Evolutionary conservation across 2,797 vertebrate genomes (phyloP).

Genomic region (Lepidocolaptes lacrymiger): DNA sequence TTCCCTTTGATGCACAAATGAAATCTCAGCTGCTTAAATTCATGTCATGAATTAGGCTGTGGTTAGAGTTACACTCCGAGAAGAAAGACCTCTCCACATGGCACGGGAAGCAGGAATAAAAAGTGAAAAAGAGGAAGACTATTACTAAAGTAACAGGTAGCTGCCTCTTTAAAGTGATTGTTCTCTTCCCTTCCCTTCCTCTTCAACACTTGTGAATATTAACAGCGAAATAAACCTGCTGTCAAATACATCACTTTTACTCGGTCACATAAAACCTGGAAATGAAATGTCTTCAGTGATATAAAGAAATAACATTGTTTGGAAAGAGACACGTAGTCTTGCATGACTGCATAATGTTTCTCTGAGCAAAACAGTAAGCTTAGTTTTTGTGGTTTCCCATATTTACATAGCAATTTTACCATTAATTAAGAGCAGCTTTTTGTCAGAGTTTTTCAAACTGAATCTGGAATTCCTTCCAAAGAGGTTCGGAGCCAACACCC

Average conservation of each 20-base stretch:
- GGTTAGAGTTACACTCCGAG: not conserved
- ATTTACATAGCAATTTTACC: not conserved
- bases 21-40: not conserved
- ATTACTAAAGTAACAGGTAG: not conserved
- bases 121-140: not conserved
- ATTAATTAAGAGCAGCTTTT: not conserved
- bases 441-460: too few species aligned
- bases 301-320: not conserved
- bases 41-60: not conserved
- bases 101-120: not conserved
- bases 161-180: not conserved
- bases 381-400: not conserved
- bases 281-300: not conserved
- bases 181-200: not conserved
- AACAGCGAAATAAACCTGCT: not conserved
- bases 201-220: not conserved
- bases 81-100: not conserved
- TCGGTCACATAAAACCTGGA: not conserved
- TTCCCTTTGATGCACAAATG: not conserved
- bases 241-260: not conserved
- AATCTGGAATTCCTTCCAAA: too few species aligned
- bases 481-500: too few species aligned
- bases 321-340: not conserved
- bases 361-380: not conserved
- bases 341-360: not conserved